These are phyloP conservation scores for Petaurus breviceps DNA, from an alignment of 2,113 vertebrate genomes.

Conservation along the genomic window DNA sequence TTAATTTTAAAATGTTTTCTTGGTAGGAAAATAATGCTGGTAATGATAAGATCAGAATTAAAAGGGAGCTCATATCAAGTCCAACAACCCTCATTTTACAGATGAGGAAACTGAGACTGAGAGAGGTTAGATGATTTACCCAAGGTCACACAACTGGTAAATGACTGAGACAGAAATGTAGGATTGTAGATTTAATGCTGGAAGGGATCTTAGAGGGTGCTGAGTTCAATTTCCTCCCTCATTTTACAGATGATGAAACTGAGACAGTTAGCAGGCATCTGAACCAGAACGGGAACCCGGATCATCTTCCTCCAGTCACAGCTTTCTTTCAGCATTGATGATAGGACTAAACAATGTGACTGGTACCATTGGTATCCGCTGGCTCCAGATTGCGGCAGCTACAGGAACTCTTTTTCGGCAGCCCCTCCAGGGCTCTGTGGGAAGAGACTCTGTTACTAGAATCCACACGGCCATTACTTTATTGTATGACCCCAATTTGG, in stretches of 20 bases:
- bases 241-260: background rate
- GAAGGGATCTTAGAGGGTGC: background rate
- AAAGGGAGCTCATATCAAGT: background rate
- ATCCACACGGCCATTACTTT: background rate
- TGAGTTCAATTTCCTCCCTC: background rate
- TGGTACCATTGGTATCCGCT: background rate
- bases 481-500: background rate
- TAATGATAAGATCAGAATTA: background rate
- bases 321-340: background rate
- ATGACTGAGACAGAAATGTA: background rate
- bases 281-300: background rate
- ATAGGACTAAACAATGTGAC: background rate
- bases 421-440: background rate
- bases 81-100: background rate
- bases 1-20: background rate
- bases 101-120: background rate
- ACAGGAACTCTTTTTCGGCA: rapidly evolving
- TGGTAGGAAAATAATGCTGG: background rate
- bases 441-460: background rate
- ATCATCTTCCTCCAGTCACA: background rate
- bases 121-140: background rate
- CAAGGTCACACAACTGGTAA: background rate
- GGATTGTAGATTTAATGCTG: background rate
- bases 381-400: background rate
- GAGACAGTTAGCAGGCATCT: background rate